phyloP scores from a whole-genome alignment of 1,140 invertebrate genomes.

The Dendrolimus kikuchii region DNA sequence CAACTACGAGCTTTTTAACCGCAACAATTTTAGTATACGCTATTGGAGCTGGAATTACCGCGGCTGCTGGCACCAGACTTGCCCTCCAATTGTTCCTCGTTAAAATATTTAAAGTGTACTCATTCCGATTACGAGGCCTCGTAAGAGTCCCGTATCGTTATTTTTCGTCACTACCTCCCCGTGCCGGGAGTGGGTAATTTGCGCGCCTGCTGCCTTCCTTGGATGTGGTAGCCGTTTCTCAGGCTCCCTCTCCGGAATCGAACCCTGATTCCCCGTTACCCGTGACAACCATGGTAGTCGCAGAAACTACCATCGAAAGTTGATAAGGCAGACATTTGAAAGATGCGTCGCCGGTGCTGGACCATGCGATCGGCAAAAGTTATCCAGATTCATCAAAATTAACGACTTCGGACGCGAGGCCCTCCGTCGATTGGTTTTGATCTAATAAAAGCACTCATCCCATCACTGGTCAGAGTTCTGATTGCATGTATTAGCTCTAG shows the following conservation, averaged over 20 bases:
- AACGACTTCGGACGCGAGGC: conserved; percentile 72
- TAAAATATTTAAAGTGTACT: conserved; percentile 92
- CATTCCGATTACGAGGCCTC: conserved; percentile 90
- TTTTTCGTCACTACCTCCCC: conserved; percentile 90
- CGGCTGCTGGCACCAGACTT: conserved; percentile 93
- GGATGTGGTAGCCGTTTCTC: conserved; percentile 94
- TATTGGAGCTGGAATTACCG: conserved; percentile 94
- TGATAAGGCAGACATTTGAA: conserved; percentile 93
- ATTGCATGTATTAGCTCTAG: too few relatives aligned
- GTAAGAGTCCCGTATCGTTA: conserved; percentile 87
- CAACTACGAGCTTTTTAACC: conserved; percentile 85
- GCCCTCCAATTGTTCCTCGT: conserved; percentile 91
- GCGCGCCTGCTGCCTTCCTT: conserved; percentile 93
- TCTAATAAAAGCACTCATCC: conserved; percentile 81
- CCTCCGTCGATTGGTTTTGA: conserved; percentile 72
- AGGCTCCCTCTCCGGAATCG: conserved; percentile 85
- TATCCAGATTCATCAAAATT: conserved; percentile 86
- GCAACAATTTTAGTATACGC: conserved; percentile 91
- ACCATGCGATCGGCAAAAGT: conserved; percentile 84
- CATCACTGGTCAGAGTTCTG: conserved; percentile 77
- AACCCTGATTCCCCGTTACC: conserved; percentile 83
- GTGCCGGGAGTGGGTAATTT: conserved; percentile 89
- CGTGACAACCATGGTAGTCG: conserved; percentile 87
- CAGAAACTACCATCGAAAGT: conserved; percentile 86
- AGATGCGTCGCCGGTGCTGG: conserved; percentile 82